Evolutionary conservation across 2,888 invertebrate genomes (phyloP), one percentile per base, ranked within the genome.

Genomic region (Drosophila setosimentum): DNA sequence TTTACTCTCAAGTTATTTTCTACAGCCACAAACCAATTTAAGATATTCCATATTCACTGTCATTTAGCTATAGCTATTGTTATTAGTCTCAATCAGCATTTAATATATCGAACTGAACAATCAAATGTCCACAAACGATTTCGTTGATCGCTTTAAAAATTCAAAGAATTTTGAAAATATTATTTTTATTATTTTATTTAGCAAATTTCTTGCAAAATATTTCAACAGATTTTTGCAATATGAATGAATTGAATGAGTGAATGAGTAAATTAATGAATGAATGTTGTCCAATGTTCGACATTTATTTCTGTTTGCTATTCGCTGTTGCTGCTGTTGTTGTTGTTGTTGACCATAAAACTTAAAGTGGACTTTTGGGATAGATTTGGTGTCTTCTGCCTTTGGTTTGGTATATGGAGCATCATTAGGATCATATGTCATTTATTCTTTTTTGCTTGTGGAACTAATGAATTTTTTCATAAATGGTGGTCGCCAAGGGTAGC

Each of bases 401-500:
- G n/a, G n/a, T 29, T 29, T 40, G 63, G 71, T 78, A 76, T 24
- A 21, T 18, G 10, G 75, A 73, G 73, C 78, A 74, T 84, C 84
- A 84, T 84, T 86, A 88, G 75, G 81, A 73, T 88, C 84, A 88
- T 84, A 84, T 84, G 87, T 83, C 87, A 82, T 76, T 37, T 55
- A 27, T 49, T 48, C 7, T 16, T 10, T 27, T 27, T 18, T 27
- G 27, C 49, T 35, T 49, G 24, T 66, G 69, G 45, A 62, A 83
- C 78, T 83, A 85, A 85, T 85, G 89, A 85, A 85, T 86, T 81
- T 89, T 89, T 89, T 87, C 82, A 89, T 83, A 81, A 83, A 81
- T 83, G 76, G 68, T 76, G 78, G 83, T 84, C 84, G 78, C 69
- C 76, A 18, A 35, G 62, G 73, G 51, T 59, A 27, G 45, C 50